phyloP scores from a whole-genome alignment of 2,888 invertebrate genomes.

The Acanthacorydalis orientalis region DNA sequence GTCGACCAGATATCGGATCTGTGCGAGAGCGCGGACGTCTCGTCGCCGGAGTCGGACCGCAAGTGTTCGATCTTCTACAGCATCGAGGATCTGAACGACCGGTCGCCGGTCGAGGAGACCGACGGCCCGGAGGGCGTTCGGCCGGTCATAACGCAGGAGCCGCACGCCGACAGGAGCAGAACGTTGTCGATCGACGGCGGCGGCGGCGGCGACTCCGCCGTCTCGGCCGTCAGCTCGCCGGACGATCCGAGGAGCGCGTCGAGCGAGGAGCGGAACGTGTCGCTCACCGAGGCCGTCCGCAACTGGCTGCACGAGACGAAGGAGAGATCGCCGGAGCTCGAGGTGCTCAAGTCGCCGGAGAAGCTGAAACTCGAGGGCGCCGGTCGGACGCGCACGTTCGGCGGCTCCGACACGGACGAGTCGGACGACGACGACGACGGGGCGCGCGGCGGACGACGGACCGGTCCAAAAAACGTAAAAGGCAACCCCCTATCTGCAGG shows the following conservation, averaged over 20 bases:
- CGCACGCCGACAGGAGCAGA: conserved; percentile 3
- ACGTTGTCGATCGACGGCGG: conserved; percentile 3
- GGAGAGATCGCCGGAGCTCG: conserved; percentile 25
- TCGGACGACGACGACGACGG: conserved; percentile 14
- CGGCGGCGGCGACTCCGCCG: background rate
- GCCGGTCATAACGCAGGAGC: background rate
- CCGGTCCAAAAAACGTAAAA: conserved; percentile 20
- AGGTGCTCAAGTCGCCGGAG: conserved; percentile 24
- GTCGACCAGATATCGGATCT: too few relatives aligned
- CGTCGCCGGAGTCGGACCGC: too few relatives aligned
- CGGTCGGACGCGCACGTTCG: background rate
- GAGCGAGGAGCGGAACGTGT: conserved; percentile 4
- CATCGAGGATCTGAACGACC: too few relatives aligned
- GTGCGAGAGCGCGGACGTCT: too few relatives aligned
- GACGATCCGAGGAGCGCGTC: conserved; percentile 1
- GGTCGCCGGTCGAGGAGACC: too few relatives aligned
- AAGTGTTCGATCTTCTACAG: too few relatives aligned
- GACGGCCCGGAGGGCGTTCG: too few relatives aligned
- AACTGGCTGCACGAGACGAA: conserved; percentile 35
- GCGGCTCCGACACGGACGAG: conserved; percentile 8
- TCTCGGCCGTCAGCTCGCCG: conserved; percentile 2
- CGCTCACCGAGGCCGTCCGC: conserved; percentile 38
- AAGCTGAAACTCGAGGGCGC: conserved; percentile 19
- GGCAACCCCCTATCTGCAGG: conserved; percentile 17
- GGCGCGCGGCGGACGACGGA: conserved; percentile 12